Evolutionary conservation across 1,140 invertebrate species (phyloP), one percentile per base, ranked within the genome.

Genomic region (Musca domestica): DNA sequence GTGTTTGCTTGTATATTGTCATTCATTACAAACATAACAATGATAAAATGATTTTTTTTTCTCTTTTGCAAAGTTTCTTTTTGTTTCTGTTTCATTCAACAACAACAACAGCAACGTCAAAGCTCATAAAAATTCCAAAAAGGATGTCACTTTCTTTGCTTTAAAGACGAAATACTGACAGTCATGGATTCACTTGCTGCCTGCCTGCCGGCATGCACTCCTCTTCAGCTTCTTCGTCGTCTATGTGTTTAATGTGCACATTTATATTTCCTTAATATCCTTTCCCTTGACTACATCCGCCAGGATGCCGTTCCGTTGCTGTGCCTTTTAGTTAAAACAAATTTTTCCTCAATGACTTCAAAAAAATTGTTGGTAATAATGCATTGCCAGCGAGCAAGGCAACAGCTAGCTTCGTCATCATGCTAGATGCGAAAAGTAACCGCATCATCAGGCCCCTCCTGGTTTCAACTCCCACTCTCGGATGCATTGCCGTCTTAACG

Each of bases 11-110:
- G 34, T 41, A 12, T 41, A 10, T 41, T 41, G 34, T 9, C 48
- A 51, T 51, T 51, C 48, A 51, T 51, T 51, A 51, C 23, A 27
- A 30, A 27, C 54, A 27, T 25, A 30, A 23, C 14, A 27, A 58
- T 25, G 54, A 61, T 34, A 61, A 61, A n/a, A 61, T 34, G 15
- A 41, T 41, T 15, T 34, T 61, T 34, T 58, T 58, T 20, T 51
- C n/a, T n/a, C n/a, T n/a, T n/a, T n/a, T 51, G 17, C 20, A 51
- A 51, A 19, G 48, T 51, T 51, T 4, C 9, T 51, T 51, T 19
- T 51, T 20, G 20, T 9, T n/a, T n/a, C n/a, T n/a, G n/a, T n/a
- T n/a, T n/a, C n/a, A n/a, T n/a, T n/a, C n/a, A n/a, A n/a, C n/a
- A n/a, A n/a, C n/a, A n/a, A n/a, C n/a, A n/a, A n/a, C n/a, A n/a